phyloP scores from a whole-genome alignment of 1,140 invertebrate species.

The Solen grandis region DNA sequence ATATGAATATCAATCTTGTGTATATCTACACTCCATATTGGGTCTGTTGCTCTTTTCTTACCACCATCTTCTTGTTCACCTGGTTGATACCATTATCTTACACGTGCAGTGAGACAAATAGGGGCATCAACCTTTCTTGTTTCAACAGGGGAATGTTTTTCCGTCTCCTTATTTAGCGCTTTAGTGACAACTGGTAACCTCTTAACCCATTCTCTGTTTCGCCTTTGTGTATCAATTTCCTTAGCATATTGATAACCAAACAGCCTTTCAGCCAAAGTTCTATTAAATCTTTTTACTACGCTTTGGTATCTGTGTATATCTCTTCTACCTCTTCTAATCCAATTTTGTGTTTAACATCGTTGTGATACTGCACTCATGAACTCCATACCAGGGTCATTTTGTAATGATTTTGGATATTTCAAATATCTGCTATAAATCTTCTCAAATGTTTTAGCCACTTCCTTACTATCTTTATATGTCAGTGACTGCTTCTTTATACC shows the following conservation, averaged over 20 bases:
- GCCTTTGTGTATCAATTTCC: too few species aligned
- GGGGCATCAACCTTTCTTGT: too few species aligned
- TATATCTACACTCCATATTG: constrained; percentile 49
- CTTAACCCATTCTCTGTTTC: too few species aligned
- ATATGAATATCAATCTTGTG: constrained; percentile 26
- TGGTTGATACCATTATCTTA: constrained; percentile 52
- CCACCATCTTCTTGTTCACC: constrained; percentile 57
- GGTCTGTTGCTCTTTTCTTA: constrained; percentile 41
- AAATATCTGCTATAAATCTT: constrained; percentile 52
- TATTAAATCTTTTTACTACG: constrained; percentile 48
- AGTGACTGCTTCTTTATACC: constrained; percentile 59
- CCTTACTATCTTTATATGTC: constrained; percentile 37
- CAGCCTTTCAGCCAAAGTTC: constrained; percentile 53
- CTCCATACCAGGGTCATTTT: constrained; percentile 46
- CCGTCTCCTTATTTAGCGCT: constrained; percentile 42
- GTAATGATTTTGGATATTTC: constrained; percentile 52
- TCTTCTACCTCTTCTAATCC: constrained; percentile 23
- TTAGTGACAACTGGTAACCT: too few species aligned
- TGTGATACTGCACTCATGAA: constrained; percentile 53
- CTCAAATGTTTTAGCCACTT: constrained; percentile 50
- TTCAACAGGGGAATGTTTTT: constrained; percentile 24
- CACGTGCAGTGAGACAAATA: constrained; percentile 12
- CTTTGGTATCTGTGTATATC: constrained; percentile 46
- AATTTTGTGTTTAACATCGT: constrained; percentile 46
- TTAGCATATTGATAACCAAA: too few species aligned